Conservation (phyloP, 2,113 vertebrate species). For the Diadophis punctatus region DNA sequence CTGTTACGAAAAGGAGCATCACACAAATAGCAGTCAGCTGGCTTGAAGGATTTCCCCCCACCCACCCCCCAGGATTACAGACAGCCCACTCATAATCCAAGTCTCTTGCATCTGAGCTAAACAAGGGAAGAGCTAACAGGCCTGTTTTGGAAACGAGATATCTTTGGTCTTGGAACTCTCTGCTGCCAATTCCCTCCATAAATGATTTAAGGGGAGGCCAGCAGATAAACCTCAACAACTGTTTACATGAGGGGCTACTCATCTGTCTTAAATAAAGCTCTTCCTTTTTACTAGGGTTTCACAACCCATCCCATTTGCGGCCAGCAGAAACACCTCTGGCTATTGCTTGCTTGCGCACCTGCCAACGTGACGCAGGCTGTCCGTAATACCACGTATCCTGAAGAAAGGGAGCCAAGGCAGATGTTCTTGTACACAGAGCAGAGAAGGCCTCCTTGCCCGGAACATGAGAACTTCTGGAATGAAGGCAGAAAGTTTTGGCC, state of each 20-base stretch:
- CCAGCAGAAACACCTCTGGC: neutral
- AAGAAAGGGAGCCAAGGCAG: neutral
- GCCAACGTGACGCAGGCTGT: neutral
- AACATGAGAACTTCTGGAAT: constrained; percentile 8
- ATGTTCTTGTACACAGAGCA: neutral
- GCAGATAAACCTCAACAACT: no score
- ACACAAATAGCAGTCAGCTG: neutral
- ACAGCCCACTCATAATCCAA: neutral
- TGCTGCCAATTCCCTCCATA: neutral
- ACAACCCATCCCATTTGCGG: neutral
- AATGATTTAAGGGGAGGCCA: neutral
- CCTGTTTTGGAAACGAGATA: no score
- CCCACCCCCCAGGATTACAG: neutral
- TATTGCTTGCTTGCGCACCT: neutral
- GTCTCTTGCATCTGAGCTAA: neutral
- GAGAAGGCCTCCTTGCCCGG: neutral
- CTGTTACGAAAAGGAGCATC: neutral
- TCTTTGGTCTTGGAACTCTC: neutral
- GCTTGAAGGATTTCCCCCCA: neutral
- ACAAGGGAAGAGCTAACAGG: neutral
- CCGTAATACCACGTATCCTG: neutral
- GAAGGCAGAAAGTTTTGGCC: neutral
- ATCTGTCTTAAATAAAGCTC: neutral
- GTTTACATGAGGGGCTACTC: neutral
- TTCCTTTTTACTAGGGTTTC: neutral